A percentile compares a stretch with the other conserved stretches of the same genome.
Conservation (phyloP, 1,140 invertebrate genomes). For the Leptinotarsa undecemlineata region DNA sequence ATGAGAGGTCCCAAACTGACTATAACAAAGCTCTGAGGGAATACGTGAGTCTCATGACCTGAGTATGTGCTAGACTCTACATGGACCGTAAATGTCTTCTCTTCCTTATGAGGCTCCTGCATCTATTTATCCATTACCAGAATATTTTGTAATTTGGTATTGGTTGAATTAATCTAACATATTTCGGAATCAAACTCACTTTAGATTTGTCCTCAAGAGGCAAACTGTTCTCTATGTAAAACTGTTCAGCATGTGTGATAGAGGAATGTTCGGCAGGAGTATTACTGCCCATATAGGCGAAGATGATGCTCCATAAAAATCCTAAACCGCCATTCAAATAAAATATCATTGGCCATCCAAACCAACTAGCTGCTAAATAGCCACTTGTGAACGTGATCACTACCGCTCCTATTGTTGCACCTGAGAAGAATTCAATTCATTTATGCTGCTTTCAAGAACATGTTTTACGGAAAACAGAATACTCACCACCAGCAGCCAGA, state of each 20-base stretch:
- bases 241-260: conserved; percentile 64
- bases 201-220: not conserved
- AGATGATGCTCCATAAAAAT: conserved; percentile 64
- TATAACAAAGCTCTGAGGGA: too few species aligned
- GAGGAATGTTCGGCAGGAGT: conserved; percentile 64
- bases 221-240: conserved; percentile 62
- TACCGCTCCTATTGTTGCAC: conserved; percentile 72
- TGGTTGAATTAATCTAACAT: too few species aligned
- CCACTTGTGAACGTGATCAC: conserved; percentile 72
- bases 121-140: too few species aligned
- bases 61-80: too few species aligned
- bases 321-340: conserved; percentile 72
- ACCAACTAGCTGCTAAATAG: conserved; percentile 61
- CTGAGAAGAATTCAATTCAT: conserved; percentile 47
- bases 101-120: too few species aligned
- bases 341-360: conserved; percentile 80
- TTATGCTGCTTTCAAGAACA: too few species aligned
- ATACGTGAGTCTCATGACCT: too few species aligned
- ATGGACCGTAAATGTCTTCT: too few species aligned
- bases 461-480: not conserved
- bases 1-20: too few species aligned
- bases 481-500: conserved; percentile 1
- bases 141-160: too few species aligned
- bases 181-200: not conserved
- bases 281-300: conserved; percentile 67